A percentile compares a stretch with the other conserved stretches of the same genome.
Conservation (phyloP, 2,888 invertebrate species). For the Augochlorella aurata region DNA sequence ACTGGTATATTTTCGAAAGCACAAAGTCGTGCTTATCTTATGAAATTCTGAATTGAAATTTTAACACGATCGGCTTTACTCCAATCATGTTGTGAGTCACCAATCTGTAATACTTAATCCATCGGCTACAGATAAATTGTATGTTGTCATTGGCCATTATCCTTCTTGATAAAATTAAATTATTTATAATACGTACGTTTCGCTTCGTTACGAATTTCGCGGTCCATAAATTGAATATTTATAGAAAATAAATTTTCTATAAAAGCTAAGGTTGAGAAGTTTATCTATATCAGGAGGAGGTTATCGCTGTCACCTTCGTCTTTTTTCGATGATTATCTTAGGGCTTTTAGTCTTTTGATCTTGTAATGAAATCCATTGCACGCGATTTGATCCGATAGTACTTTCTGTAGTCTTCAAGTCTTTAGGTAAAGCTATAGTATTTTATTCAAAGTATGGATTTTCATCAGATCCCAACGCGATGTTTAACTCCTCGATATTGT, state of each 20-base stretch:
- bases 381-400: neutral
- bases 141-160: neutral
- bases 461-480: no score
- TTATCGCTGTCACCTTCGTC: neutral
- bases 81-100: neutral
- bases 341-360: conserved; percentile 1
- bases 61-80: neutral
- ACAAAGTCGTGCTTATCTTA: neutral
- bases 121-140: neutral
- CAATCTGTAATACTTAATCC: neutral
- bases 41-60: neutral
- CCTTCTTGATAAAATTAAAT: neutral
- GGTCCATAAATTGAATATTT: neutral
- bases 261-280: neutral
- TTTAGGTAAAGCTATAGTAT: no score
- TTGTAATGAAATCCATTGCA: neutral
- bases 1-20: neutral
- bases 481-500: no score
- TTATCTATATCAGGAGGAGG: neutral
- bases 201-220: neutral
- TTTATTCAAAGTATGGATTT: no score
- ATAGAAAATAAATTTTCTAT: no score
- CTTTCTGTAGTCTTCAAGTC: neutral
- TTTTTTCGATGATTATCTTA: neutral
- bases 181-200: neutral